Conservation (phyloP, 2,113 vertebrate species). For the Cephalopterus ornatus region DNA sequence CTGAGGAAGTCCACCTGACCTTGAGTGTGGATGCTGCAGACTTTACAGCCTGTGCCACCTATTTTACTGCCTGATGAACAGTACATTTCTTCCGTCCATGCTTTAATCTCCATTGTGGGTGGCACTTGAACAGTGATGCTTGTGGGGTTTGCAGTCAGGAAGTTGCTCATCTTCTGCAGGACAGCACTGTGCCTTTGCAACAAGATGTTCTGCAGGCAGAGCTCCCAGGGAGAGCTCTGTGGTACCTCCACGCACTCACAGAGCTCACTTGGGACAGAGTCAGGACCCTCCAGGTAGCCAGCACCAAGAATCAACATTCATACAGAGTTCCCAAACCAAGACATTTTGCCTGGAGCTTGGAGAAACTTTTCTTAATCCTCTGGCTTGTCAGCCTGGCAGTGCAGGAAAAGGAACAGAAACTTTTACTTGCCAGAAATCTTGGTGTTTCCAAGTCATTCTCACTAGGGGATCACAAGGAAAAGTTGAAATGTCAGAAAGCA, state of each 20-base stretch:
- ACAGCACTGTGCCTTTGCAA: background rate
- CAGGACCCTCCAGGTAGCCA: background rate
- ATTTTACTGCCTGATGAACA: background rate
- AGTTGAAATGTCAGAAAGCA: background rate
- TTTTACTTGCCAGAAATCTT: background rate
- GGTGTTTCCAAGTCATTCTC: background rate
- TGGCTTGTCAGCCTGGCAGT: background rate
- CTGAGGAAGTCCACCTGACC: background rate
- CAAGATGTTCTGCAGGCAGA: background rate
- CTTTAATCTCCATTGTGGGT: background rate
- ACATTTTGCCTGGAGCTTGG: background rate
- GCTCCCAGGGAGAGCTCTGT: background rate
- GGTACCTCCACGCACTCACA: rapidly evolving
- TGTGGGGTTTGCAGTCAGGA: background rate
- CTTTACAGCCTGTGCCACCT: background rate
- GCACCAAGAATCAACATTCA: background rate
- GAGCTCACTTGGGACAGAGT: background rate
- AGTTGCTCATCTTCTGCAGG: background rate
- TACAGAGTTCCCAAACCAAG: background rate
- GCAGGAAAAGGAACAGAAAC: background rate
- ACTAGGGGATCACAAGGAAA: background rate
- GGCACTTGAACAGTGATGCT: background rate
- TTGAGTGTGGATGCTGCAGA: background rate
- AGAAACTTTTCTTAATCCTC: background rate
- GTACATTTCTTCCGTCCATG: background rate